Base-by-base conservation (phyloP, 2,888 invertebrate genomes). In the Acronicta psi region DNA sequence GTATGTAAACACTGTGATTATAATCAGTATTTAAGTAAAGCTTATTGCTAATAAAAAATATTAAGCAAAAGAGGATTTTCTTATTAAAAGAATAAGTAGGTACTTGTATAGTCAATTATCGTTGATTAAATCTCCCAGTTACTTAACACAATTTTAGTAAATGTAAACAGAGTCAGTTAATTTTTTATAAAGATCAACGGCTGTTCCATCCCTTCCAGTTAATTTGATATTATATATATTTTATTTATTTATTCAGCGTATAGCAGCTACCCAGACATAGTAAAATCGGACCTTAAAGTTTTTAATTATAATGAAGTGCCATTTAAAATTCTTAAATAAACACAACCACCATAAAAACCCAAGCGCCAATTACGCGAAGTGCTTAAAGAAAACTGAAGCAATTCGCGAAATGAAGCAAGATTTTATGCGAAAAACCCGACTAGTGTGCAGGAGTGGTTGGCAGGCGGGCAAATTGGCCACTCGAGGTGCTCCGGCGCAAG, bases 401-500 rank as follows among this genome's bases (percentile, higher is more conserved):
- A 51, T 53, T 43, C 41, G 18, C 41, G 37, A 68, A 65, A 59
- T 60, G 62, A 51, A 61, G 50, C 44, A 59, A 56, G 56, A 54
- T 56, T 56, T 56, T 58, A 54, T 60, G 55, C 23, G 29, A 47
- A 50, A 72, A 59, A 41, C 49, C 37, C 44, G 45, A 44, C 25
- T 38, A 40, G 14, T 45, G 25, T 41, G 40, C 40, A 17, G 11
- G 59, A 56, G 65, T 44, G 41, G 47, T 49, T 60, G 49, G 54
- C 38, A 50, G 43, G 62, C 57, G 51, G 55, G 61, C 51, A 79
- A 79, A 79, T 79, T 79, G 73, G 79, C 67, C 72, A 73, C 79
- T 79, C 44, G 62, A 77, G 62, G 42, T 46, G n/a, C 57, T 60
- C 52, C 3, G 31, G 42, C 42, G 18, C 37, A 45, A 70, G 71